A percentile compares a stretch with the other conserved stretches of the same genome.
phyloP scores from a whole-genome alignment of 2,888 invertebrate genomes.

The Phragmatobia fuliginosa region DNA sequence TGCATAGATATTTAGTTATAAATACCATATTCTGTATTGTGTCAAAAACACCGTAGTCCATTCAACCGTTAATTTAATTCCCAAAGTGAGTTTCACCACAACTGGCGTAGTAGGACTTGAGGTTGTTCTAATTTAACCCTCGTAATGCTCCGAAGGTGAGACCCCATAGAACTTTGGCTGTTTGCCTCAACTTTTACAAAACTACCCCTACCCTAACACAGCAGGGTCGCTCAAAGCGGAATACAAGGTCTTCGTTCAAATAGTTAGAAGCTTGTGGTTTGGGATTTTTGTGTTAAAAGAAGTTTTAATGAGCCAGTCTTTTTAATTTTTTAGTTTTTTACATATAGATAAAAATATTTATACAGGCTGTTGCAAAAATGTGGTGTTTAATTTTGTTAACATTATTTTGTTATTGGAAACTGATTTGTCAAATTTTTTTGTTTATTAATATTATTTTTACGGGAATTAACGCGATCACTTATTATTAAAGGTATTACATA shows the following conservation, averaged over 20 bases:
- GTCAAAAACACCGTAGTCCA: conserved; percentile 2
- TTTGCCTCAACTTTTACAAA: conserved; percentile 49
- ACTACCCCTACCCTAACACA: conserved; percentile 40
- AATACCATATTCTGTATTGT: not conserved
- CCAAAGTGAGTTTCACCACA: conserved; percentile 4
- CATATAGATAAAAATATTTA: too few species aligned
- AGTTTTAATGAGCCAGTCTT: not conserved
- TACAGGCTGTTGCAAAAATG: too few species aligned
- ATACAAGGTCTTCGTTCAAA: conserved; percentile 39
- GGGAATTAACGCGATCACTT: too few species aligned
- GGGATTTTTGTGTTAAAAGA: conserved; percentile 19
- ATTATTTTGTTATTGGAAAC: too few species aligned
- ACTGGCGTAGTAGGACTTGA: conserved; percentile 34
- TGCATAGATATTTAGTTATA: too few species aligned
- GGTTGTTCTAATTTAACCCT: conserved; percentile 35
- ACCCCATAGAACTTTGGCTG: conserved; percentile 38
- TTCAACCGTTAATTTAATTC: conserved; percentile 7
- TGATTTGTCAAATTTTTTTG: too few species aligned
- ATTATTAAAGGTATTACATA: too few species aligned
- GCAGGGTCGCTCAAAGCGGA: conserved; percentile 33
- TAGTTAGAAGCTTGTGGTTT: conserved; percentile 28
- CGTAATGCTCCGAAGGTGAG: conserved; percentile 34
- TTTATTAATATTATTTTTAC: too few species aligned
- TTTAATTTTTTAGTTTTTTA: not conserved
- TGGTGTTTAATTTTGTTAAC: too few species aligned